Evolutionary conservation across 2,113 vertebrate genomes (phyloP).

Genomic region (Platanista minor): DNA sequence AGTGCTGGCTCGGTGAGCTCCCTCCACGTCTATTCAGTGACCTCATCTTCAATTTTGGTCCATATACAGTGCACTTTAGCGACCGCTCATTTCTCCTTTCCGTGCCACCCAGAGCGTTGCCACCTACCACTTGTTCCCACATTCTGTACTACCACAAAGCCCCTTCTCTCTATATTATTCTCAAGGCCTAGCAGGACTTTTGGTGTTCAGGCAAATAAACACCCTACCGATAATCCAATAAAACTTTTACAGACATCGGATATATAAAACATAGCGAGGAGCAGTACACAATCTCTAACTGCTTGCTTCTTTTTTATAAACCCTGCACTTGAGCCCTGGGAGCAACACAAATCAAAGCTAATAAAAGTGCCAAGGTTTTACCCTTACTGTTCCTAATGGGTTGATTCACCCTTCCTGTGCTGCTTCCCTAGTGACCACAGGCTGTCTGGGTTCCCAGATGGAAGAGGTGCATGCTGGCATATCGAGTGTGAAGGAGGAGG

Average conservation of each 20-base stretch:
- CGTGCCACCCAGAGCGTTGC: background rate
- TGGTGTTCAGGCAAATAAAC: conserved; percentile 41
- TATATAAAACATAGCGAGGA: conserved; percentile 1
- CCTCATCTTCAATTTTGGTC: background rate
- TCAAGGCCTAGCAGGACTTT: conserved; percentile 12
- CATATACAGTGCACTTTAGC: background rate
- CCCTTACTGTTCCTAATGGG: conserved; percentile 6
- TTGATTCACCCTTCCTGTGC: background rate
- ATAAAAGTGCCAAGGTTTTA: conserved; percentile 32
- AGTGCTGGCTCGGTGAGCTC: background rate
- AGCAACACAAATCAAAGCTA: conserved; percentile 60
- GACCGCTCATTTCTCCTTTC: background rate
- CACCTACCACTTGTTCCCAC: background rate
- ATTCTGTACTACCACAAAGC: background rate
- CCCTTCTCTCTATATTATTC: background rate
- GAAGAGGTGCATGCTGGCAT: background rate
- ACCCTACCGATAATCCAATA: conserved; percentile 57
- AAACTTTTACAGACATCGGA: conserved; percentile 56
- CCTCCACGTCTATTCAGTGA: background rate
- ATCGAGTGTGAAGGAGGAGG: background rate
- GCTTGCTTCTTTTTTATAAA: conserved; percentile 53
- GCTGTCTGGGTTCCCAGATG: background rate
- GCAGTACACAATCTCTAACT: conserved; percentile 31
- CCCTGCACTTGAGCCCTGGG: conserved; percentile 27
- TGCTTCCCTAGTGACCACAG: background rate